A percentile compares a stretch with the other conserved stretches of the same genome.
These are phyloP conservation scores for Platysternon megacephalum DNA, from an alignment of 2,113 vertebrate genomes.

Conservation along the genomic window DNA sequence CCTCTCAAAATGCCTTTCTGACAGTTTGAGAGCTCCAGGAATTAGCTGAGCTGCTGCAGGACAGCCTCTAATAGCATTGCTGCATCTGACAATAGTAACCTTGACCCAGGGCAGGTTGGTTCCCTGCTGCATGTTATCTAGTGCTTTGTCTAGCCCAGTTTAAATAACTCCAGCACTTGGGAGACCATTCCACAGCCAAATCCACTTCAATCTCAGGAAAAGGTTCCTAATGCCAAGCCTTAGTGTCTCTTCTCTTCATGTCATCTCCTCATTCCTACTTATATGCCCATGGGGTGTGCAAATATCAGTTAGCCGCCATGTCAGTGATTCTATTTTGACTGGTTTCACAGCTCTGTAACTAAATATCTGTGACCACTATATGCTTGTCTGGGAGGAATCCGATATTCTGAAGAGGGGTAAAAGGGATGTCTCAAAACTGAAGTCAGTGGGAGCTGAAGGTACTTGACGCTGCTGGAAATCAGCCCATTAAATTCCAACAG, in stretches of 20 bases:
- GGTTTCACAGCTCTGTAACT: background rate
- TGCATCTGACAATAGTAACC: background rate
- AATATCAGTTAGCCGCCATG: background rate
- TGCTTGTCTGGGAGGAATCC: background rate
- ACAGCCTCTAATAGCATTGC: background rate
- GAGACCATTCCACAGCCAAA: background rate
- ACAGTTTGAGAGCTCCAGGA: background rate
- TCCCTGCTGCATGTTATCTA: background rate
- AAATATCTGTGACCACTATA: background rate
- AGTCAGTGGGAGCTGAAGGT: background rate
- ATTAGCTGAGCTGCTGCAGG: background rate
- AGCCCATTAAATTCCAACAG: background rate
- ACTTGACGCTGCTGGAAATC: background rate
- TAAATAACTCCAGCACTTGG: background rate
- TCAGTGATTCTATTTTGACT: background rate
- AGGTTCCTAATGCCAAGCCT: background rate
- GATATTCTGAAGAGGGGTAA: background rate
- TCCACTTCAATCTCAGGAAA: background rate
- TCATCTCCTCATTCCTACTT: background rate
- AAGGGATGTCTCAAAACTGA: background rate
- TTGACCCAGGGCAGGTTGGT: background rate
- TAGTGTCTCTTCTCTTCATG: background rate
- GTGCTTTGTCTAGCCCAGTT: background rate
- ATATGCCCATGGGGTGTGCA: background rate
- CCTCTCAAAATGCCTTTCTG: background rate